Percentiles rank a stretch among this genome's conserved stretches.
Evolutionary conservation across 2,113 vertebrate genomes (phyloP).

Genomic region (Eulemur rufifrons): DNA sequence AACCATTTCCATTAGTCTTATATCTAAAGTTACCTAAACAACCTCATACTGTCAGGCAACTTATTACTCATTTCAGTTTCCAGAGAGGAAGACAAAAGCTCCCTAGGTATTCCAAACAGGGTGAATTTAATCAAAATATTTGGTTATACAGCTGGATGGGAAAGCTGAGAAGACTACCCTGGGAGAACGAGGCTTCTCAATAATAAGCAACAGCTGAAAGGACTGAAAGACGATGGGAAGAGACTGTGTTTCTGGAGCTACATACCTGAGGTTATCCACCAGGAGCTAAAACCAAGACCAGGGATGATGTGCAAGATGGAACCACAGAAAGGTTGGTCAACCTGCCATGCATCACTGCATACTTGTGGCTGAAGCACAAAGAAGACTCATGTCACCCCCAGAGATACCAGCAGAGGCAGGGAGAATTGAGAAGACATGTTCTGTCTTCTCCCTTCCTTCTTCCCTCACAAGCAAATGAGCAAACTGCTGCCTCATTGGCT

Average conservation of each 20-base stretch:
- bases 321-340: neutral
- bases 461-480: neutral
- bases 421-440: no score
- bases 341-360: fast-evolving
- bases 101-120: neutral
- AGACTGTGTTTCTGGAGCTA: neutral
- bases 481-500: neutral
- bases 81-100: neutral
- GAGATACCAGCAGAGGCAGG: neutral
- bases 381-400: neutral
- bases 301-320: fast-evolving
- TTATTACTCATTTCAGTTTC: neutral
- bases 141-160: neutral
- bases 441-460: neutral
- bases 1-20: neutral
- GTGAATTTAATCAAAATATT: neutral
- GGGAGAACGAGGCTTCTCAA: neutral
- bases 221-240: neutral
- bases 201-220: neutral
- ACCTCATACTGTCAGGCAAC: neutral
- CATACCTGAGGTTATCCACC: neutral
- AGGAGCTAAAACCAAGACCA: neutral
- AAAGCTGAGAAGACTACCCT: neutral
- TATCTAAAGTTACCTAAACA: neutral
- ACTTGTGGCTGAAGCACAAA: neutral